Evolutionary conservation across 1,140 invertebrate species (phyloP).

Genomic region (Myzus persicae): DNA sequence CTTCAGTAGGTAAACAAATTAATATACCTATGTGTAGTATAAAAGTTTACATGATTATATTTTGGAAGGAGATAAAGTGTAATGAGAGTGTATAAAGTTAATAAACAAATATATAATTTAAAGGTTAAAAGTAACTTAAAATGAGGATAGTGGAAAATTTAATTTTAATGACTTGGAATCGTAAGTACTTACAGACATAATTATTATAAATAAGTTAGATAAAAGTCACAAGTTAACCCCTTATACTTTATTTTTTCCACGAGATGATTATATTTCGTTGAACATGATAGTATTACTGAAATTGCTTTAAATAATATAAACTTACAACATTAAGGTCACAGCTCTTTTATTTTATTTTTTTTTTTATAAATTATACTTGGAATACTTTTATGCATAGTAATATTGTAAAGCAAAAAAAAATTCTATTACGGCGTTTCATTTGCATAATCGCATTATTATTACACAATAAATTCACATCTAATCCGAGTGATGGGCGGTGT

Average conservation of each 20-base stretch:
- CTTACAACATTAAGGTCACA: background rate
- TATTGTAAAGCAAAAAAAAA: background rate
- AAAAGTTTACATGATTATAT: conserved; percentile 38
- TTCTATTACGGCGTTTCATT: background rate
- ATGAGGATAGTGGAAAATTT: conserved; percentile 36
- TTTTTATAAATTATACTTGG: background rate
- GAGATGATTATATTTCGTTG: background rate
- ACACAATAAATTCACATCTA: conserved; percentile 12
- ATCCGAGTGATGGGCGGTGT: background rate
- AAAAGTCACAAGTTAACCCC: conserved; percentile 46
- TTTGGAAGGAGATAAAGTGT: conserved; percentile 30
- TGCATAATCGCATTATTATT: conserved; percentile 10
- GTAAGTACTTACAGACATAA: background rate
- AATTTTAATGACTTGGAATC: conserved; percentile 40
- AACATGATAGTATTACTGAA: conserved; percentile 18
- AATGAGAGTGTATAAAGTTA: conserved; percentile 42
- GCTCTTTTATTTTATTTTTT: conserved; percentile 19
- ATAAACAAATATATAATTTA: conserved; percentile 49
- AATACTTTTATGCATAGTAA: conserved; percentile 6
- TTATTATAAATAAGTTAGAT: conserved; percentile 47
- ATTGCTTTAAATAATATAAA: conserved; percentile 44
- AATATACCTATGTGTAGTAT: conserved; percentile 11
- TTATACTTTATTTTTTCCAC: background rate
- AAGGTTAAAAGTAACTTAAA: conserved; percentile 41
- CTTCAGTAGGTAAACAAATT: conserved; percentile 28